Base-by-base conservation (phyloP, 1,140 invertebrate species). In the Acromyrmex heyeri region DNA sequence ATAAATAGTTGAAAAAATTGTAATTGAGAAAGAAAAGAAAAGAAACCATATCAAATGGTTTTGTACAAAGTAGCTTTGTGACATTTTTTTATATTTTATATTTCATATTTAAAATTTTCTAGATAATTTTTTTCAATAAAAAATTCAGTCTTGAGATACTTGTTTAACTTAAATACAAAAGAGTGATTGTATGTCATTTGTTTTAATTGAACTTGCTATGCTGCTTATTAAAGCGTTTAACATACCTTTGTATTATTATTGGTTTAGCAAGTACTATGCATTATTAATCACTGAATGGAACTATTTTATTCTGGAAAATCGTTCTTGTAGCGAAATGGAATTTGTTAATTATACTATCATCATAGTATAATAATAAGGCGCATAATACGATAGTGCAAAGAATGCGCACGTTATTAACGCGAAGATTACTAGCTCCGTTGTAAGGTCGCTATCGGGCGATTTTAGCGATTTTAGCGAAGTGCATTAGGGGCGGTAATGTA, bases 361-460 rank as follows among this genome's bases (percentile, higher is more conserved):
- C 8, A 3, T 34, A 34, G 30, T 30, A 30, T 30, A 55, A 12
- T 59, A 82, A 61, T 73, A 82, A 73, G 12, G 55, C 14, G 38
- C 67, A 2, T 12, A 61, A 48, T 38, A 24, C 50, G 21, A 27
- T 12, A 14, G 10, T 24, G 61, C 10, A 69, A 62, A 38, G 50
- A 77, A 57, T 59, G 87, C 75, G 10, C 61, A 14, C 18, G 24
- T 88, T 89, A 88, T 89, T 78, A 72, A 65, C 64, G 14, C 16
- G 57, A 85, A 65, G 57, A 82, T 87, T 79, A 65, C 27, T 10
- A 62, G 18, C 34, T 24, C 44, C 16, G 38, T 27, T 27, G 30
- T 16, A 30, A 44, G 27, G 18, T 30, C 70, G 38, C 59, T 62
- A 86, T 62, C 21, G 55, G 21, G 4, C 18, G 62, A 30, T 57